phyloP scores from a whole-genome alignment of 2,113 vertebrate genomes.

The Orycteropus afer region DNA sequence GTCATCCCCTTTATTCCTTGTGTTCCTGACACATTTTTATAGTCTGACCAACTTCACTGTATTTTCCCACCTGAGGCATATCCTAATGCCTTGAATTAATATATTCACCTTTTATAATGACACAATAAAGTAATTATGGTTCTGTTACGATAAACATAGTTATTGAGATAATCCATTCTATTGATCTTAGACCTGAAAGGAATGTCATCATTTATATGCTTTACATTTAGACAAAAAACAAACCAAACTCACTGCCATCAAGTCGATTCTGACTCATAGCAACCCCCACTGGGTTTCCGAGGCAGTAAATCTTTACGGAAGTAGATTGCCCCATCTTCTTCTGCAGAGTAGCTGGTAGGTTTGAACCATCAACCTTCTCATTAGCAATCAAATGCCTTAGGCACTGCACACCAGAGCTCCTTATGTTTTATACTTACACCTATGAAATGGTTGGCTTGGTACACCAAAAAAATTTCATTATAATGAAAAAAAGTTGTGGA shows the following conservation, averaged over 20 bases:
- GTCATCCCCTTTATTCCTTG: conserved; percentile 5
- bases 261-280: too few relatives aligned
- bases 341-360: too few relatives aligned
- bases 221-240: too few relatives aligned
- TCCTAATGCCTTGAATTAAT: conserved; percentile 27
- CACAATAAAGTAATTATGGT: conserved; percentile 39
- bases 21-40: conserved; percentile 53
- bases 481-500: conserved; percentile 55
- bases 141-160: background rate
- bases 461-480: conserved; percentile 35
- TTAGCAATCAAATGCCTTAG: too few relatives aligned
- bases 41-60: conserved; percentile 54
- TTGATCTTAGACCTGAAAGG: conserved; percentile 29
- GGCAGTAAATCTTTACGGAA: too few relatives aligned
- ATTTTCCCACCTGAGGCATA: conserved; percentile 35
- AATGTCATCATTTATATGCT: conserved; percentile 37
- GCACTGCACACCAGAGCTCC: too few relatives aligned
- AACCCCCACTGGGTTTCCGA: too few relatives aligned
- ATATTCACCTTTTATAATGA: conserved; percentile 44
- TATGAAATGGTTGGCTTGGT: conserved; percentile 28
- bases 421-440: conserved; percentile 42
- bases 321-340: too few relatives aligned
- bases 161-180: background rate
- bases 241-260: too few relatives aligned
- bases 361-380: too few relatives aligned